Conservation (phyloP, 2,888 invertebrate genomes). For the Catocala sponsa region DNA sequence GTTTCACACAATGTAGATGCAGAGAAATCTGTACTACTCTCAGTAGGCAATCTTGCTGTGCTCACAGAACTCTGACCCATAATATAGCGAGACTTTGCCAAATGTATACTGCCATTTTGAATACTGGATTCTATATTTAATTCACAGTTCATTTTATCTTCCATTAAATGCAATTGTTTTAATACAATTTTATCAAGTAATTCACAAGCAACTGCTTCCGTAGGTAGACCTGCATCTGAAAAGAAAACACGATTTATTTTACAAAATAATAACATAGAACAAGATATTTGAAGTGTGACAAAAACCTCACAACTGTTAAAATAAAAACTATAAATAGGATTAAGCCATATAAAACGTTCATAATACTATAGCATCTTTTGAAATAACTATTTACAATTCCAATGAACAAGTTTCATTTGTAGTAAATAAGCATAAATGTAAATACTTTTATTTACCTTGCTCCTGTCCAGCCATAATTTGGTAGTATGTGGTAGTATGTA, state of each 20-base stretch:
- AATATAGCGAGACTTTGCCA: conserved; percentile 93
- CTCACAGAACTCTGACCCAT: conserved; percentile 93
- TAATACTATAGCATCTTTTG: too few relatives aligned
- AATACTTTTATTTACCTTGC: too few relatives aligned
- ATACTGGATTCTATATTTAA: conserved; percentile 91
- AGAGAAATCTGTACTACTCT: conserved; percentile 85
- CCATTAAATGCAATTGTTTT: conserved; percentile 91
- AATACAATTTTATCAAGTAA: conserved; percentile 91
- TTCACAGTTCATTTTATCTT: conserved; percentile 91
- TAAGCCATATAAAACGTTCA: too few relatives aligned
- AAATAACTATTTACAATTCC: too few relatives aligned
- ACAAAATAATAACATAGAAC: background rate
- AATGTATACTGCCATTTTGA: conserved; percentile 91
- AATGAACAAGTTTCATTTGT: too few relatives aligned
- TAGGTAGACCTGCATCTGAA: conserved; percentile 24
- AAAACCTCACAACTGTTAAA: too few relatives aligned
- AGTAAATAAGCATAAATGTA: too few relatives aligned
- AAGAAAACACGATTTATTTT: conserved; percentile 12
- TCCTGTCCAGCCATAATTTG: too few relatives aligned
- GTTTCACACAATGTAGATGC: conserved; percentile 74
- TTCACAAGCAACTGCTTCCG: conserved; percentile 80
- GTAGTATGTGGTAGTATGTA: too few relatives aligned
- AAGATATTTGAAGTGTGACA: too few relatives aligned
- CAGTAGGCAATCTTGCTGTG: conserved; percentile 91
- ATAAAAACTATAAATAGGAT: too few relatives aligned